Evolutionary conservation across 64 coral and sea anemone species (phyloP).

Genomic region (Cladopsammia gracilis): DNA sequence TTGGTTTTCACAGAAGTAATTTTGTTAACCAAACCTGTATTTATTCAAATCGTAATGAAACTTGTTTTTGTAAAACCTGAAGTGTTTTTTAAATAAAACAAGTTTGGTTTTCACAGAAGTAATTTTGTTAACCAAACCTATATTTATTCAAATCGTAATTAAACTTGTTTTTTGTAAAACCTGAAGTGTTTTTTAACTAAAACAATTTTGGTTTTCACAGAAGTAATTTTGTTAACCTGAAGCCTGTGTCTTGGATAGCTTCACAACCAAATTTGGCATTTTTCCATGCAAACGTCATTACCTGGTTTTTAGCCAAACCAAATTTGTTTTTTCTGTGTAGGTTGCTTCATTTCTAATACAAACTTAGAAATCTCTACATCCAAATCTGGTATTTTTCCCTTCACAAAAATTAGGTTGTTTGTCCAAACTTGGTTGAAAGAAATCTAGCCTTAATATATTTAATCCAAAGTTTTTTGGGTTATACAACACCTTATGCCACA

Average conservation of each 20-base stretch:
- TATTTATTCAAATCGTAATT: slow-evolving; percentile 32
- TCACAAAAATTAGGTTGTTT: slow-evolving; percentile 15
- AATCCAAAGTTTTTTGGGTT: too few relatives aligned
- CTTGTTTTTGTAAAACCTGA: neutral
- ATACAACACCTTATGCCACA: too few relatives aligned
- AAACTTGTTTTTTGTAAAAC: slow-evolving; percentile 31
- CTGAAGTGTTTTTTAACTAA: slow-evolving; percentile 25
- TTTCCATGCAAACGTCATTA: slow-evolving; percentile 1
- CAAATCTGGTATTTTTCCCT: too few relatives aligned
- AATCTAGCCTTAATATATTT: neutral
- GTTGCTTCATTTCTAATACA: slow-evolving; percentile 31
- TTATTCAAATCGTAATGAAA: slow-evolving; percentile 21
- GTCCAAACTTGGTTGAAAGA: neutral
- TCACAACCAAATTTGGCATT: slow-evolving; percentile 30
- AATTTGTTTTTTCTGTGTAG: slow-evolving; percentile 35
- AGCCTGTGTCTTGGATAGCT: slow-evolving; percentile 40
- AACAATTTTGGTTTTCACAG: slow-evolving; percentile 52
- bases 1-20: slow-evolving; percentile 31
- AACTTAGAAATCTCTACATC: slow-evolving; percentile 35
- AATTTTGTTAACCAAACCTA: slow-evolving; percentile 44
- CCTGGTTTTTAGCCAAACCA: slow-evolving; percentile 34
- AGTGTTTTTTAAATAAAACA: too few relatives aligned
- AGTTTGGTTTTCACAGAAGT: slow-evolving; percentile 52
- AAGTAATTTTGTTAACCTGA: slow-evolving; percentile 7
- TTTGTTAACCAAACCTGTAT: slow-evolving; percentile 31